Conservation (phyloP, 92 coral and sea anemone genomes). For the Parazoanthus atlanticus region DNA sequence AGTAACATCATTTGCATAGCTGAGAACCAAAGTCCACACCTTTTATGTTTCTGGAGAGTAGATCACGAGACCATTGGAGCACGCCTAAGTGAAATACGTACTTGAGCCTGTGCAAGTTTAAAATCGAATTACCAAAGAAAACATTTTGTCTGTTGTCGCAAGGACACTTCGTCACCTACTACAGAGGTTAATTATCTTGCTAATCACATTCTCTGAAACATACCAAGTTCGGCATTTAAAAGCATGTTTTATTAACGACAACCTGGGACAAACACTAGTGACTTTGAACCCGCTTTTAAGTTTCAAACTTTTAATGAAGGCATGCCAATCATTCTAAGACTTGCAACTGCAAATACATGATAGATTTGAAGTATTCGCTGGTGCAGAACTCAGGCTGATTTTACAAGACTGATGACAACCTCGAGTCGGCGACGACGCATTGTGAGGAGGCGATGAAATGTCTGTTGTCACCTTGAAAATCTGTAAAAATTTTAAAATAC, state of each 20-base stretch:
- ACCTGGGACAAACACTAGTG: neutral
- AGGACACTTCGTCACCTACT: constrained; percentile 9
- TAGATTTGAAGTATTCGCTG: neutral
- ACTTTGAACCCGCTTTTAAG: neutral
- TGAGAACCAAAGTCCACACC: constrained; percentile 7
- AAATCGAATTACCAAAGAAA: neutral
- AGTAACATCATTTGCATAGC: constrained; percentile 5
- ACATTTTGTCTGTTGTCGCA: neutral
- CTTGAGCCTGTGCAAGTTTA: neutral
- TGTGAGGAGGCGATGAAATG: neutral
- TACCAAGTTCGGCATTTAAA: neutral
- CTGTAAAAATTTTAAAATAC: neutral
- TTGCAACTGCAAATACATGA: neutral
- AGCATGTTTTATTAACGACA: constrained; percentile 1
- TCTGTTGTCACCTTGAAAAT: neutral
- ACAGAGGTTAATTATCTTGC: neutral
- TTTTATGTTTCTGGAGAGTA: neutral
- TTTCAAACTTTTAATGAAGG: neutral
- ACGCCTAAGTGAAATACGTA: neutral
- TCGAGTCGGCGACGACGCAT: neutral
- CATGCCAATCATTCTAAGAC: neutral
- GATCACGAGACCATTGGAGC: neutral
- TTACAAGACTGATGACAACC: neutral
- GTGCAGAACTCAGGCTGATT: neutral
- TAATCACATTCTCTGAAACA: constrained; percentile 9